Evolutionary conservation across 2,888 invertebrate species (phyloP), one percentile per base, ranked within the genome.

Genomic region (Tineola bisselliella): DNA sequence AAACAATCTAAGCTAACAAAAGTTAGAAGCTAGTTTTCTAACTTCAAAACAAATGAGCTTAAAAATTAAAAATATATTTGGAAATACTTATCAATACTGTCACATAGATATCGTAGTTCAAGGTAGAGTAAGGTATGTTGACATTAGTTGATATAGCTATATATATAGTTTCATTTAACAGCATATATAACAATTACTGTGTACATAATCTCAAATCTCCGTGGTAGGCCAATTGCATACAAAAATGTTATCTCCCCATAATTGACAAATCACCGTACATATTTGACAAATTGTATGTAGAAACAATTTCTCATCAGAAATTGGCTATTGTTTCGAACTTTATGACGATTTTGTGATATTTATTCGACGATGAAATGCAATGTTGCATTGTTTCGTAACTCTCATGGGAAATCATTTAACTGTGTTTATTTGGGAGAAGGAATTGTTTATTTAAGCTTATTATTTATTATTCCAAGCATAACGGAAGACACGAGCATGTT

Each of bases 11-110:
- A n/a, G n/a, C n/a, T n/a, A n/a, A n/a, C n/a, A n/a, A n/a, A n/a
- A n/a, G n/a, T n/a, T n/a, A n/a, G n/a, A n/a, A n/a, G n/a, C n/a
- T n/a, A 25, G 25, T 25, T 25, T 25, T 25, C 6, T 25, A 25
- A 6, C 25, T 25, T 25, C 25, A 25, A 8, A 13, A 11, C 18
- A 56, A 82, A 84, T 76, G 80, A 72, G 65, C 80, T 79, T 72
- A 69, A 77, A 76, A 80, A 83, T 84, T 84, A 84, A 72, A 69
- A 69, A 80, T 81, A 77, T 79, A 79, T 82, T 79, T 82, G 66
- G 73, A 70, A 64, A 64, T 65, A 61, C 67, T 79, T 80, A 84
- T 84, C 83, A 66, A 54, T 62, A 65, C 19, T 12, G 56, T 54
- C 54, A 54, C 8, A 54, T 13, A 54, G 54, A 56, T 56, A 56